Percentiles rank a stretch among this genome's conserved stretches.
Evolutionary conservation across 92 coral and sea anemone genomes (phyloP).

Genomic region (Meandrina meandrites): DNA sequence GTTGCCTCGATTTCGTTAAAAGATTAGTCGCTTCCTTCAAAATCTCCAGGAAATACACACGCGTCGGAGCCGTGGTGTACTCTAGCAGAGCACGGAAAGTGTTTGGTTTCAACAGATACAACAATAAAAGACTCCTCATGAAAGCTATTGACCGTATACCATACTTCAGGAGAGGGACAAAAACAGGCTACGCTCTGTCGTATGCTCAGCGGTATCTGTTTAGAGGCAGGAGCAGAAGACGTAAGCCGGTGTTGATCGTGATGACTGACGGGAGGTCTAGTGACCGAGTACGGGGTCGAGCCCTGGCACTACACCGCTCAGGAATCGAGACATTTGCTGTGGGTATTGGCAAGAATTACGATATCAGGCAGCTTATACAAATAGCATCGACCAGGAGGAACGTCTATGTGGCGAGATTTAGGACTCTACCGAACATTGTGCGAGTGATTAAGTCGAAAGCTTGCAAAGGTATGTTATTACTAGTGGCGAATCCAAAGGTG

Average conservation of each 20-base stretch:
- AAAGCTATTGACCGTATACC: slow-evolving; percentile 60
- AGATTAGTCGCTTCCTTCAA: slow-evolving; percentile 68
- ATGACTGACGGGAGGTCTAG: slow-evolving; percentile 76
- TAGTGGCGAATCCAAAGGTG: neutral
- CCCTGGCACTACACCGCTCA: slow-evolving; percentile 49
- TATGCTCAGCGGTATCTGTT: slow-evolving; percentile 70
- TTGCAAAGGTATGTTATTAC: slow-evolving; percentile 50
- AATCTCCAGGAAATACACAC: slow-evolving; percentile 63
- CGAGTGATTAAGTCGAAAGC: slow-evolving; percentile 65
- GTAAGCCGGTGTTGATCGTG: slow-evolving; percentile 65
- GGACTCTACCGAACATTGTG: slow-evolving; percentile 59
- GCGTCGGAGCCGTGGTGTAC: slow-evolving; percentile 56
- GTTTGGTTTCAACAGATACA: slow-evolving; percentile 60
- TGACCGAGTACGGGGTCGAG: slow-evolving; percentile 61
- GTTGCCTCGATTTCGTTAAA: slow-evolving; percentile 72
- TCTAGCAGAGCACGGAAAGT: slow-evolving; percentile 44
- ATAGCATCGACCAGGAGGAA: slow-evolving; percentile 63
- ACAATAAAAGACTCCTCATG: slow-evolving; percentile 44
- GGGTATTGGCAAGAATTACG: slow-evolving; percentile 73
- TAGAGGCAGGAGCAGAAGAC: slow-evolving; percentile 50
- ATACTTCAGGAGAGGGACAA: slow-evolving; percentile 49
- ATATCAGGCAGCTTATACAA: slow-evolving; percentile 66
- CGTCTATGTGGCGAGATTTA: slow-evolving; percentile 59
- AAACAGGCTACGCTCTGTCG: slow-evolving; percentile 58
- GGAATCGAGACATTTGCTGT: slow-evolving; percentile 71